These are phyloP conservation scores for Cheilosia impressa DNA, from an alignment of 2,888 invertebrate species.

Conservation along the genomic window DNA sequence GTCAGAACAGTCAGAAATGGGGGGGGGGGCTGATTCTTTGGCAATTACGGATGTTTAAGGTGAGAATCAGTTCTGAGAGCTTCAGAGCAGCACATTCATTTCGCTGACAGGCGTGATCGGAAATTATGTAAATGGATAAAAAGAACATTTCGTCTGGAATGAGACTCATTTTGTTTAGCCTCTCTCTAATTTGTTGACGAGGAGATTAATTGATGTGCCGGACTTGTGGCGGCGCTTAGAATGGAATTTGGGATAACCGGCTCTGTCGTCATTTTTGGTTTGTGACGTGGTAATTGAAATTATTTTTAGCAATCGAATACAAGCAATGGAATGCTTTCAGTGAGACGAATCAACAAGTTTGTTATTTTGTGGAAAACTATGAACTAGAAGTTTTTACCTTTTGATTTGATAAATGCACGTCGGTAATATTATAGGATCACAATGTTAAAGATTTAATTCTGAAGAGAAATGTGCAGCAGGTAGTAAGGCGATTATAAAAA, in stretches of 20 bases:
- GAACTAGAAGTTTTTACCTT: no score
- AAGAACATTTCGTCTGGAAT: not conserved
- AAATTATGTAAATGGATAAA: not conserved
- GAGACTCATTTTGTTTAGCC: constrained; percentile 23
- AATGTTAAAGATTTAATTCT: no score
- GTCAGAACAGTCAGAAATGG: not conserved
- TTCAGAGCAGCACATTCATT: constrained; percentile 15
- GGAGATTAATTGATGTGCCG: constrained; percentile 44
- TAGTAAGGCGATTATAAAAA: no score
- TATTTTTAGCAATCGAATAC: constrained; percentile 15
- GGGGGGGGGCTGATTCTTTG: not conserved
- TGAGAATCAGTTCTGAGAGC: constrained; percentile 3
- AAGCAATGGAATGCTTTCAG: no score
- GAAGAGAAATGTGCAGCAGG: no score
- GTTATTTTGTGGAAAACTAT: no score
- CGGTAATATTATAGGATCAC: no score
- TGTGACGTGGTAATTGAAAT: constrained; percentile 27
- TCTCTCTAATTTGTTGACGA: constrained; percentile 28
- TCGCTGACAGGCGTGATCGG: not conserved
- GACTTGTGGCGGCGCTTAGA: constrained; percentile 34
- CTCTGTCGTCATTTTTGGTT: constrained; percentile 29
- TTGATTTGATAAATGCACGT: no score
- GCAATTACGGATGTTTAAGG: not conserved
- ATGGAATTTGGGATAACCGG: constrained; percentile 32
- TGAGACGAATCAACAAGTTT: no score